A percentile compares a stretch with the other conserved stretches of the same genome.
phyloP scores from a whole-genome alignment of 2,113 vertebrate genomes.

The Orthonyx spaldingii region DNA sequence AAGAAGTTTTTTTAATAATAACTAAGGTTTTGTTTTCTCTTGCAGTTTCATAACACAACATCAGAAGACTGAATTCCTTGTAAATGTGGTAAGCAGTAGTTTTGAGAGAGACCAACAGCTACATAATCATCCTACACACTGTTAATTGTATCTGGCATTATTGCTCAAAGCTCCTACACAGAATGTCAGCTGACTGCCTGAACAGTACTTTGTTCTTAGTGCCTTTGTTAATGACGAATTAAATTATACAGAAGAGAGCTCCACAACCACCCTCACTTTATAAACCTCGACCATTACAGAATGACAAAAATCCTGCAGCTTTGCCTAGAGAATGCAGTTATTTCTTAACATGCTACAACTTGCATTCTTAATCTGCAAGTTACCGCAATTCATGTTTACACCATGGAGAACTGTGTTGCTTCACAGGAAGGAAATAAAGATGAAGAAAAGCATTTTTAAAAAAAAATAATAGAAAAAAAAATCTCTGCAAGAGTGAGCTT shows the following conservation, averaged over 20 bases:
- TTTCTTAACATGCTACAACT: background rate
- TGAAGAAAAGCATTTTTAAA: background rate
- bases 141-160: conserved; percentile 66
- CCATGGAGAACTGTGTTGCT: background rate
- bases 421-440: background rate
- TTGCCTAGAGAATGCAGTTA: background rate
- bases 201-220: conserved; percentile 38
- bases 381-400: background rate
- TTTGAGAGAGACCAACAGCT: conserved; percentile 46
- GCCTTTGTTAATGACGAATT: conserved; percentile 52
- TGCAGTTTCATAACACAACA: background rate
- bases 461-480: background rate
- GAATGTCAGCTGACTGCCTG: conserved; percentile 48
- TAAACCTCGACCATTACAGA: background rate
- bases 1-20: conserved; percentile 6
- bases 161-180: conserved; percentile 55
- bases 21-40: conserved; percentile 45
- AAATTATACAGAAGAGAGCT: conserved; percentile 8
- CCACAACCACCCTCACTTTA: background rate
- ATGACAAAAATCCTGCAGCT: background rate
- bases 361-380: background rate
- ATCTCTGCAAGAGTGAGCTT: background rate
- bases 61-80: conserved; percentile 63
- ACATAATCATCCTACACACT: conserved; percentile 72
- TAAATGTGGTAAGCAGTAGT: conserved; percentile 32